A percentile compares a stretch with the other conserved stretches of the same genome.
These are phyloP conservation scores for Brachionus rotundiformis DNA, from an alignment of 1,140 invertebrate genomes.

Conservation along the genomic window DNA sequence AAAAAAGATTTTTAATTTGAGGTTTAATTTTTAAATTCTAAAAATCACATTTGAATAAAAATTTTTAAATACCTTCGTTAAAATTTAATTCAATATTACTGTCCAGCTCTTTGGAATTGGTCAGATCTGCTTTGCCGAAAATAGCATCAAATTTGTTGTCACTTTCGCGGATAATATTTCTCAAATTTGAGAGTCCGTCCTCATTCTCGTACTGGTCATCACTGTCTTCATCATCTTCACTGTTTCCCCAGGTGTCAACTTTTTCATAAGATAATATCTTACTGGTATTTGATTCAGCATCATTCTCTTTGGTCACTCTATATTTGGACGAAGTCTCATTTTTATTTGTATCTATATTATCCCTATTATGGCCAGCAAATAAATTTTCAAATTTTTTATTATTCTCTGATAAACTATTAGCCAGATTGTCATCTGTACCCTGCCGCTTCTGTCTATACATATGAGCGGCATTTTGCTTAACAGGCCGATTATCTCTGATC, in stretches of 20 bases:
- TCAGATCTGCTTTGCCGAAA: slow-evolving; percentile 12
- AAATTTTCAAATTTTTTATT: slow-evolving; percentile 37
- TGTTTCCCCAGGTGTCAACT: slow-evolving; percentile 24
- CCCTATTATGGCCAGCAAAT: background rate
- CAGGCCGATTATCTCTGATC: slow-evolving; percentile 20
- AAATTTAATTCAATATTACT: slow-evolving; percentile 44
- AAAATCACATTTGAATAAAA: background rate
- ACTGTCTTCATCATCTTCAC: slow-evolving; percentile 34
- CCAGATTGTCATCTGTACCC: background rate
- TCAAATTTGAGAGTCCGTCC: background rate
- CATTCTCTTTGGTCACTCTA: background rate
- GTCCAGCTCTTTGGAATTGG: slow-evolving; percentile 3
- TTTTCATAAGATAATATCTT: slow-evolving; percentile 16
- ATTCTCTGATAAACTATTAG: background rate
- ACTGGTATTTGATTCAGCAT: slow-evolving; percentile 36
- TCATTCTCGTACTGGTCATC: slow-evolving; percentile 9
- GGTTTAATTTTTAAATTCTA: background rate
- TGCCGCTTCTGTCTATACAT: background rate
- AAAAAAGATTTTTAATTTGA: background rate
- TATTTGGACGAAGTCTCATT: slow-evolving; percentile 26
- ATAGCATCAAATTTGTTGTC: slow-evolving; percentile 40
- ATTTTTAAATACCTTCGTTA: slow-evolving; percentile 15
- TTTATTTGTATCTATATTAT: background rate
- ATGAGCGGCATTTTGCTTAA: slow-evolving; percentile 1
- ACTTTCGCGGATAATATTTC: slow-evolving; percentile 6